phyloP scores from a whole-genome alignment of 1,140 invertebrate genomes.

The Magallana angulata region DNA sequence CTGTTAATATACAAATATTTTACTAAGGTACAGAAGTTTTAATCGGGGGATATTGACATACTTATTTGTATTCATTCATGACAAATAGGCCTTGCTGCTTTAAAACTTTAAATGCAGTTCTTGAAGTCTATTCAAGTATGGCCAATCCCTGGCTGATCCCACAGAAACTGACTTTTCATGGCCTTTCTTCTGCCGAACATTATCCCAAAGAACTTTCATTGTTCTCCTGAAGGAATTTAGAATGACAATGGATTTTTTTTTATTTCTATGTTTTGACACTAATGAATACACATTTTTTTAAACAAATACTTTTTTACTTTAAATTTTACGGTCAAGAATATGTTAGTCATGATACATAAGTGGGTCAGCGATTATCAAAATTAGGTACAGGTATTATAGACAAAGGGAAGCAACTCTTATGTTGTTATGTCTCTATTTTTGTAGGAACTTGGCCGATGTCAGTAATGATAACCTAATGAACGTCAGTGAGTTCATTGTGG shows the following conservation, averaged over 20 bases:
- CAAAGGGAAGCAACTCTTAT: conserved; percentile 37
- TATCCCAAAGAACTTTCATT: not conserved
- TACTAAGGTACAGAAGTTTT: conserved; percentile 28
- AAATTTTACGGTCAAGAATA: too few relatives aligned
- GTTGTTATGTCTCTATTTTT: conserved; percentile 40
- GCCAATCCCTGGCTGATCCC: conserved; percentile 15
- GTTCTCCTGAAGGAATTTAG: not conserved
- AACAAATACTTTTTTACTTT: too few relatives aligned
- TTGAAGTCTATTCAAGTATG: not conserved
- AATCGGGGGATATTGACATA: conserved; percentile 19
- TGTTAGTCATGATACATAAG: too few relatives aligned
- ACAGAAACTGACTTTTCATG: not conserved
- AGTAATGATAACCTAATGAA: conserved; percentile 74
- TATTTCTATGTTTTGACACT: too few relatives aligned
- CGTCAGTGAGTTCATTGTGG: conserved; percentile 74
- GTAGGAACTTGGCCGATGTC: conserved; percentile 74
- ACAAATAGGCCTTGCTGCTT: conserved; percentile 1
- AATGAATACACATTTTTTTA: too few relatives aligned
- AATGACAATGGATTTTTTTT: too few relatives aligned
- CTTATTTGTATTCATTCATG: conserved; percentile 27
- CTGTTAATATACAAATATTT: conserved; percentile 32
- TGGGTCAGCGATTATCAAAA: too few relatives aligned
- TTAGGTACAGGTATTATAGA: not conserved
- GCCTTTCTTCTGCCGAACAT: not conserved
- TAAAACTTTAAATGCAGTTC: not conserved